These are phyloP conservation scores for Coptodon rendalli DNA, from an alignment of 2,113 vertebrate genomes.

Conservation along the genomic window DNA sequence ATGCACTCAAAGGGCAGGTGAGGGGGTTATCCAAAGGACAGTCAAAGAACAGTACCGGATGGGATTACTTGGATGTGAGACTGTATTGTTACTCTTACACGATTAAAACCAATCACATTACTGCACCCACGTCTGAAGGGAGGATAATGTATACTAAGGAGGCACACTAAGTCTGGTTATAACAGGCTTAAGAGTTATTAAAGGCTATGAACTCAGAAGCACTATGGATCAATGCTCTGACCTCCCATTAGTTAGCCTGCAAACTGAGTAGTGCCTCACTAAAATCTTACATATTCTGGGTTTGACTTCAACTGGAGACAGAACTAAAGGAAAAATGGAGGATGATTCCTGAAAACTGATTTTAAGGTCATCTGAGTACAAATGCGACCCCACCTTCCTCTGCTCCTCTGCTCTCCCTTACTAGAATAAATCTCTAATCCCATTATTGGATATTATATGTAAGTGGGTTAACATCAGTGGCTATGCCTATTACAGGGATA, in stretches of 20 bases:
- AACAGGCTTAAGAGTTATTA: conserved; percentile 33
- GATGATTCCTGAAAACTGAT: background rate
- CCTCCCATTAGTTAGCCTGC: conserved; percentile 6
- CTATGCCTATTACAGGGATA: background rate
- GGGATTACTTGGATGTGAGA: conserved; percentile 3
- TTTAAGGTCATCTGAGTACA: background rate
- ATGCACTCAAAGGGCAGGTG: background rate
- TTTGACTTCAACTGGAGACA: background rate
- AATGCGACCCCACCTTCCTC: background rate
- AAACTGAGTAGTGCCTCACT: background rate
- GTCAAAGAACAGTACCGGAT: background rate
- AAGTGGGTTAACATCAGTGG: conserved; percentile 22
- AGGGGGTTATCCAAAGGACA: background rate
- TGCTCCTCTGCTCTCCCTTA: background rate
- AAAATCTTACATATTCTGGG: background rate
- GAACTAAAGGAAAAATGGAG: background rate
- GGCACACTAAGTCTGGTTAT: background rate
- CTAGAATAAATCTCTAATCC: conserved; percentile 25
- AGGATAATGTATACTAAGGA: conserved; percentile 5
- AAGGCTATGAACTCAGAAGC: background rate
- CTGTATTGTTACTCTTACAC: conserved; percentile 29
- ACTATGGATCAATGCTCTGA: background rate
- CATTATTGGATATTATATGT: conserved; percentile 24
- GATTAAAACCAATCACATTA: conserved; percentile 50
- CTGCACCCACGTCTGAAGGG: background rate